Conservation (phyloP, 1,140 invertebrate species). For the Metaphire vulgaris region DNA sequence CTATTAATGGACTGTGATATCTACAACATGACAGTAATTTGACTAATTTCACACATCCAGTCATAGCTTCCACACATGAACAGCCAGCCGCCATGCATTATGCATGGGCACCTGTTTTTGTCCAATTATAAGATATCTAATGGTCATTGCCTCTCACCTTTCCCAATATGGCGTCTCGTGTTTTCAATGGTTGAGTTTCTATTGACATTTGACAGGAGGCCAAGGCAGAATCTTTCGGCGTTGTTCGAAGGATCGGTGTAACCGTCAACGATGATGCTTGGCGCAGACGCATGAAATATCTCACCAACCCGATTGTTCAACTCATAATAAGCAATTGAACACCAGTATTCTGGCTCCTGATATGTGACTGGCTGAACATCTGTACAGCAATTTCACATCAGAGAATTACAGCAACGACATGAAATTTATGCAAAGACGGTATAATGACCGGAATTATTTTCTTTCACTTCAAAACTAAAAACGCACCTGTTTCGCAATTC, state of each 20-base stretch:
- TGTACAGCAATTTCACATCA: not conserved
- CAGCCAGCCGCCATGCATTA: too few species aligned
- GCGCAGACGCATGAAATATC: slow-evolving; percentile 84
- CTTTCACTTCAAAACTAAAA: too few species aligned
- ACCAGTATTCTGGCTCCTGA: slow-evolving; percentile 89
- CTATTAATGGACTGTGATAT: too few species aligned
- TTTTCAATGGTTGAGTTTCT: slow-evolving; percentile 98
- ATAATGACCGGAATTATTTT: too few species aligned
- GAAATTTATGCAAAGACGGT: too few species aligned
- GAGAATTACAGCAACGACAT: too few species aligned
- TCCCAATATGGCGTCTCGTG: slow-evolving; percentile 89
- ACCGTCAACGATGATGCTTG: slow-evolving; percentile 87
- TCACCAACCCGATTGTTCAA: slow-evolving; percentile 90
- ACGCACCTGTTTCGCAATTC: too few species aligned
- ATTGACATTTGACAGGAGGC: slow-evolving; percentile 92
- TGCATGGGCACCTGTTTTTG: too few species aligned
- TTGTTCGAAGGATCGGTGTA: slow-evolving; percentile 90
- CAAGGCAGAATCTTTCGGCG: slow-evolving; percentile 85
- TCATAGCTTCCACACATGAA: not conserved
- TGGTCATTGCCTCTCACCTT: slow-evolving; percentile 61
- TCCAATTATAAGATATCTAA: too few species aligned
- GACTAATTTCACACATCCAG: not conserved
- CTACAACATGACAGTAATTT: too few species aligned
- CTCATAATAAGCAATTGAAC: slow-evolving; percentile 91
- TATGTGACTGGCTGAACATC: slow-evolving; percentile 48